Percentiles rank a stretch among this genome's conserved stretches.
Conservation (phyloP, 1,140 invertebrate genomes). For the Tetraneura akinire region DNA sequence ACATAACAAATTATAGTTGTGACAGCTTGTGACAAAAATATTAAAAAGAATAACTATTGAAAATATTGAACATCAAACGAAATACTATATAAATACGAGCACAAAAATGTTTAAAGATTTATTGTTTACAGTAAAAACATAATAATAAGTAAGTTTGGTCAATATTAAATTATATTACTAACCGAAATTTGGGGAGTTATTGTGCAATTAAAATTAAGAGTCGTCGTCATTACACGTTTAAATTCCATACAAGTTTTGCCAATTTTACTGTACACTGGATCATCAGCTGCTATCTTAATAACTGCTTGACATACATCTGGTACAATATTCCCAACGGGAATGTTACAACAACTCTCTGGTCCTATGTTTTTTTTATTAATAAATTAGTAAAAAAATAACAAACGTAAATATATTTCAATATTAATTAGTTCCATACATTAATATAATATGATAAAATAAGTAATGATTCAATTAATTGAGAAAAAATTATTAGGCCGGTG, state of each 20-base stretch:
- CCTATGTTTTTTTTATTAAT: background rate
- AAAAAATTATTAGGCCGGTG: background rate
- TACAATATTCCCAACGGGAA: background rate
- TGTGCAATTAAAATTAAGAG: background rate
- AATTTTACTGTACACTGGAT: background rate
- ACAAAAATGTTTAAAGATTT: too few relatives aligned
- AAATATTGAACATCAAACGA: too few relatives aligned
- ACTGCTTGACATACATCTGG: background rate
- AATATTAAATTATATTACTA: too few relatives aligned
- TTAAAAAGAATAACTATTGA: too few relatives aligned
- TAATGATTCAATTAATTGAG: too few relatives aligned
- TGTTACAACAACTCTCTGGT: background rate
- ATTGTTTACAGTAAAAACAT: too few relatives aligned
- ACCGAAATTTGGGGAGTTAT: constrained; percentile 1
- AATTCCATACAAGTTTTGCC: constrained; percentile 7
- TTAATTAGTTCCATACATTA: too few relatives aligned
- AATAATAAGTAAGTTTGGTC: too few relatives aligned
- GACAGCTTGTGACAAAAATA: background rate
- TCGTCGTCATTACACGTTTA: background rate
- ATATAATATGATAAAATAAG: too few relatives aligned
- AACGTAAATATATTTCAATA: background rate
- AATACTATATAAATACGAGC: too few relatives aligned
- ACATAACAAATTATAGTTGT: background rate
- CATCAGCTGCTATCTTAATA: background rate
- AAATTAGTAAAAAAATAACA: background rate